Evolutionary conservation across 1,140 invertebrate species (phyloP).

Genomic region (Dolichoris vasculosae): DNA sequence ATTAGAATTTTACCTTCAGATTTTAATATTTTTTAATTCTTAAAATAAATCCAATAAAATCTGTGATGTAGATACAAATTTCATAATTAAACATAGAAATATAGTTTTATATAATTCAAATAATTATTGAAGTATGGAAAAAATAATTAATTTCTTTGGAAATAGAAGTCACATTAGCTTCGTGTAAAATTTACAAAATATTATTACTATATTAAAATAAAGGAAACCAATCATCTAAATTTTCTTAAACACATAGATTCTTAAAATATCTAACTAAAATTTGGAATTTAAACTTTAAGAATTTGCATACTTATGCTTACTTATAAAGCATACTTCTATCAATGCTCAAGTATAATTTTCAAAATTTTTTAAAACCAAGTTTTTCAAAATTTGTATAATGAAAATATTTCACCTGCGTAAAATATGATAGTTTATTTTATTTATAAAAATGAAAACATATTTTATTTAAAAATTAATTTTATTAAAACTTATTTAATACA

Average conservation of each 20-base stretch:
- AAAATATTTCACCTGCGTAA: not conserved
- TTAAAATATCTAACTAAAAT: not conserved
- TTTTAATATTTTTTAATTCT: not conserved
- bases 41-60: not conserved
- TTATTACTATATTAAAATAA: not conserved
- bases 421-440: not conserved
- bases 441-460: no score
- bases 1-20: not conserved
- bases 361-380: not conserved
- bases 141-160: not conserved
- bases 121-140: not conserved
- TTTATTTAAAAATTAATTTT: no score
- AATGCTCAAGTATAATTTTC: not conserved
- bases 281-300: slow-evolving; percentile 25
- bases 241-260: not conserved
- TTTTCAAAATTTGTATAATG: not conserved
- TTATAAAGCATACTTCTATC: not conserved
- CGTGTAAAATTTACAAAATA: not conserved
- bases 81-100: not conserved
- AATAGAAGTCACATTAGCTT: not conserved
- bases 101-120: not conserved
- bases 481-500: no score
- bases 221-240: not conserved
- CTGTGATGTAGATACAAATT: not conserved
- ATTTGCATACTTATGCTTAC: not conserved